phyloP scores from a whole-genome alignment of 2,888 invertebrate species.

The Meganola albula region DNA sequence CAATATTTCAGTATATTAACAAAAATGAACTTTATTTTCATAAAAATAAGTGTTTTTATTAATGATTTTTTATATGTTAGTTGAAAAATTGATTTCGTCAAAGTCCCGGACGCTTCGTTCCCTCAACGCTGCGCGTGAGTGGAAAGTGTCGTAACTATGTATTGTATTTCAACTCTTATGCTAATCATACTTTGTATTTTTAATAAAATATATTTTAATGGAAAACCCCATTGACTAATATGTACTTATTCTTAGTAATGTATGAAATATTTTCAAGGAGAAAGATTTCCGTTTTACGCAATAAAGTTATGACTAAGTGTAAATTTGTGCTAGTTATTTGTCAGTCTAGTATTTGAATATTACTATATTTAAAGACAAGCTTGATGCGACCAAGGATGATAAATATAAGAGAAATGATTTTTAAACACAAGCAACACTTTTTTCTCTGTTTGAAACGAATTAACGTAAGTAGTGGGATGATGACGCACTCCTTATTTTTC shows the following conservation, averaged over 20 bases:
- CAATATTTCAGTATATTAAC: constrained; percentile 9
- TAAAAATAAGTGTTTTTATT: fast-evolving
- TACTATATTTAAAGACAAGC: too few relatives aligned
- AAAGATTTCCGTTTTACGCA: constrained; percentile 15
- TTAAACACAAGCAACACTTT: too few relatives aligned
- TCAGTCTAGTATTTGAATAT: neutral
- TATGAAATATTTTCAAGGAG: constrained; percentile 22
- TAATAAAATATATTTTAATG: constrained; percentile 41
- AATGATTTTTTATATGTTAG: too few relatives aligned
- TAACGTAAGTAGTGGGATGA: too few relatives aligned
- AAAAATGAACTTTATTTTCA: constrained; percentile 17
- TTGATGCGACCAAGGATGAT: too few relatives aligned
- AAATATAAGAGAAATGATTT: too few relatives aligned
- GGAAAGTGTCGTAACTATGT: constrained; percentile 45
- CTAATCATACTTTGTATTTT: constrained; percentile 41
- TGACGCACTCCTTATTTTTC: too few relatives aligned
- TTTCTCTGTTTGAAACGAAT: too few relatives aligned
- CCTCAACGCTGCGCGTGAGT: constrained; percentile 63
- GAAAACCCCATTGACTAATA: constrained; percentile 45
- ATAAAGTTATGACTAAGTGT: constrained; percentile 15
- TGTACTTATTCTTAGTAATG: constrained; percentile 14
- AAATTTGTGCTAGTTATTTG: constrained; percentile 11
- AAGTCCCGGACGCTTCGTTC: constrained; percentile 53
- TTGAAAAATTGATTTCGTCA: too few relatives aligned
- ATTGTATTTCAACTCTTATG: constrained; percentile 55